Base-by-base conservation (phyloP, 2,797 vertebrate species). In the Schizopygopsis pylzovi region DNA sequence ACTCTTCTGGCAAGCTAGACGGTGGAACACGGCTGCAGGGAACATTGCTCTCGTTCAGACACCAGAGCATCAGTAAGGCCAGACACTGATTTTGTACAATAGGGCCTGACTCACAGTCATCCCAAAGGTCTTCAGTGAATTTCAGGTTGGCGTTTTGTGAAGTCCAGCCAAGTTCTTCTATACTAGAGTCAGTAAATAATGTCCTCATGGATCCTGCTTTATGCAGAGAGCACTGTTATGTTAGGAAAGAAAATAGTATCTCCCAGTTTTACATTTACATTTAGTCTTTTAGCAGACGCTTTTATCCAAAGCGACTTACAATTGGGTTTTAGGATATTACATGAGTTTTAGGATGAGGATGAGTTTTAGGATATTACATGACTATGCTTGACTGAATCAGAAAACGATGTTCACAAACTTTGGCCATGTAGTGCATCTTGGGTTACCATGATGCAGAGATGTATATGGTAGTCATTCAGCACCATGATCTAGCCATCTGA, bases 161-260 rank as follows among this genome's bases (percentile, higher is more conserved):
- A 80, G 16, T 25, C 59, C n/a, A 80, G 59, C 59, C 78, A 67
- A 80, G 43, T 80, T 37, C 41, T 20, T 80, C 18, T 43, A 20
- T 25, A 43, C 22, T 25, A 33, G 13, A 79, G 78, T 45, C 41
- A 33, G 78, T 22, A 49, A 67, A 65, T 67, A 0, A 8, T 65
- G 47, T 80, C 25, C 45, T 80, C 47, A 33, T 49, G 20, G 59
- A 63, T 67, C 25, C 59, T 6, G 2, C 41, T 45, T 67, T 80
- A 25, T 65, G 41, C 78, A 80, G 59, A 63, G 78, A 63, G 41
- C 15, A 79, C n/a, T 25, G 4, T 15, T 41, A 39, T 41, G 12
- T 78, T 78, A 33, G 6, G 37, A 59, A 78, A 59, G 12, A 78
- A 56, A 78, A 59, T 13, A 39, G 37, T 15, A 9, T 41, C 33